Conservation (phyloP, 2,113 vertebrate genomes). For the Ameiurus melas region DNA sequence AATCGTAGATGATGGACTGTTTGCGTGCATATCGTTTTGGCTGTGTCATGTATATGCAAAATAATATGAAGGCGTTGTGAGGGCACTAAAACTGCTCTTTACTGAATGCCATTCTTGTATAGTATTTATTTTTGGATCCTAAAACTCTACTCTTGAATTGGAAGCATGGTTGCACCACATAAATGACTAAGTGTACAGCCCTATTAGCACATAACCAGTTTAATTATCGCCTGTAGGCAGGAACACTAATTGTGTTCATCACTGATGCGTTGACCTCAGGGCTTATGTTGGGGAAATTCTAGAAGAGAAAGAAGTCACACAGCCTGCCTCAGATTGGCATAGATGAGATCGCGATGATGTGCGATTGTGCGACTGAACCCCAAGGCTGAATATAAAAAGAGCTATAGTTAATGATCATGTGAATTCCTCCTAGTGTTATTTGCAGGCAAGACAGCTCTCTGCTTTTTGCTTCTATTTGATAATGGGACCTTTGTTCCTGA, state of each 20-base stretch:
- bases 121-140: neutral
- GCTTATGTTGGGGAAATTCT: neutral
- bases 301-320: slow-evolving; percentile 10
- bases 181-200: neutral
- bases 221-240: neutral
- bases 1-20: neutral
- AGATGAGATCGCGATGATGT: neutral
- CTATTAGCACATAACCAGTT: neutral
- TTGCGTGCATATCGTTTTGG: neutral
- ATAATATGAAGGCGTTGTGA: neutral
- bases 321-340: neutral
- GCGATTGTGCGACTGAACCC: slow-evolving; percentile 8
- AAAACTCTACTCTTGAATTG: neutral
- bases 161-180: neutral
- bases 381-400: slow-evolving; percentile 49
- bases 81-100: neutral
- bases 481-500: slow-evolving; percentile 40
- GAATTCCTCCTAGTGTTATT: slow-evolving; percentile 58
- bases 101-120: neutral
- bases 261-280: neutral
- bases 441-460: slow-evolving; percentile 36
- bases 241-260: neutral
- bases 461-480: neutral
- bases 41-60: neutral
- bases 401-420: slow-evolving; percentile 63